Evolutionary conservation across 2,888 invertebrate genomes (phyloP), one percentile per base, ranked within the genome.

Genomic region (Apotomis betuletana): DNA sequence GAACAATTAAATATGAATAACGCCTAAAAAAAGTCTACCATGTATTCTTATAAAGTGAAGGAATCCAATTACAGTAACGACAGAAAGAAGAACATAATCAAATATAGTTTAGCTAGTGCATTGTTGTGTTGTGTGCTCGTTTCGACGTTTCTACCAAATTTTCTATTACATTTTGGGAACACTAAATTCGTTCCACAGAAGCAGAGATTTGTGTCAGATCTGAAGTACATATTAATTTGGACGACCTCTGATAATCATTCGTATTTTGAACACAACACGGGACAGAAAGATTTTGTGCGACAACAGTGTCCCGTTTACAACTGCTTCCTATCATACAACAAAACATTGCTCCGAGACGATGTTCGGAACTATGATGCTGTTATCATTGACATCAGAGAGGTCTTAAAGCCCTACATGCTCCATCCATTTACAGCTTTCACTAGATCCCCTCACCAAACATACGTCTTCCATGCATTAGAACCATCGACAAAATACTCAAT

Each of bases 141-240:
- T 0, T 75, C 86, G 51, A 80, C 84, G 6, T 67, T 87, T 5
- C 52, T 88, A 9, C 86, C 88, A 15, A 81, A 85, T 54, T 74
- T 87, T 1, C 73, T 79, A 0, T 74, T 74, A 8, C 75, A 76
- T 1, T 76, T 74, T 1, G 59, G 62, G 5, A 70, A 38, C 2
- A 85, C 6, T n/a, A 64, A 64, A 55, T 55, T 12, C 8, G 8
- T 9, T 0, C 27, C 44, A 1, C 41, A 27, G 3, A 27, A 44
- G 9, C 27, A n/a, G 4, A 55, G 86, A 75, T 88, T 81, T 60
- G 74, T 81, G 9, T 85, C 87, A n/a, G 91, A 91, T 75, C 75
- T 92, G 46, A 92, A 90, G 73, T 89, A 92, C 64, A 86, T 93
- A 52, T 77, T 92, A 0, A 85, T 92, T 70, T 93, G 91, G 90